phyloP scores from a whole-genome alignment of 2,888 invertebrate genomes.

The Rhimphoctona megacephalus region DNA sequence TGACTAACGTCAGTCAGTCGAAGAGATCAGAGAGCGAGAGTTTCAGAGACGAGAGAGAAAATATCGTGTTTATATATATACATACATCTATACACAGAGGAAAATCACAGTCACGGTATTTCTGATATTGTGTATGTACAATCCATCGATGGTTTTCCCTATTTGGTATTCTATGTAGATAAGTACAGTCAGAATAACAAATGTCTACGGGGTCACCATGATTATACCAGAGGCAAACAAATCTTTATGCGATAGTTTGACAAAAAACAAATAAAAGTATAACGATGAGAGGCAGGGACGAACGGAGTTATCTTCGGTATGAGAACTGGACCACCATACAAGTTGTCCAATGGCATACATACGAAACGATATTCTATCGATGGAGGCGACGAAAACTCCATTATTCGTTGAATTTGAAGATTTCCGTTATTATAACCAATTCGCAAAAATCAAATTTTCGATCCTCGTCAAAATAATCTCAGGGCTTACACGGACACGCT shows the following conservation, averaged over 20 bases:
- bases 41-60: slow-evolving; percentile 67
- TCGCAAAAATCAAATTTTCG: not conserved
- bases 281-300: slow-evolving; percentile 39
- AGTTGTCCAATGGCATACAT: slow-evolving; percentile 28
- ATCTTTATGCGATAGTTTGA: slow-evolving; percentile 68
- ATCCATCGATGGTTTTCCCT: slow-evolving; percentile 79
- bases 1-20: slow-evolving; percentile 83
- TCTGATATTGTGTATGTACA: slow-evolving; percentile 25
- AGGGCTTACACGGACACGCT: not conserved
- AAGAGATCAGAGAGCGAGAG: slow-evolving; percentile 59
- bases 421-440: not conserved
- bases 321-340: slow-evolving; percentile 56
- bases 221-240: slow-evolving; percentile 72
- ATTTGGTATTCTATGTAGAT: slow-evolving; percentile 84
- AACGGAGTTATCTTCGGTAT: slow-evolving; percentile 18
- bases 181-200: slow-evolving; percentile 79
- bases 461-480: not conserved
- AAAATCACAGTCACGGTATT: slow-evolving; percentile 17
- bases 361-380: slow-evolving; percentile 17
- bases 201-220: slow-evolving; percentile 69
- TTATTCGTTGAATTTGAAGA: slow-evolving; percentile 17
- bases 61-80: slow-evolving; percentile 25
- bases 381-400: not conserved
- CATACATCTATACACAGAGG: not conserved
- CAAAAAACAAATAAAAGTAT: slow-evolving; percentile 11